A percentile compares a stretch with the other conserved stretches of the same genome.
These are phyloP conservation scores for Polypedilum pembai DNA, from an alignment of 1,140 invertebrate species.

Conservation along the genomic window DNA sequence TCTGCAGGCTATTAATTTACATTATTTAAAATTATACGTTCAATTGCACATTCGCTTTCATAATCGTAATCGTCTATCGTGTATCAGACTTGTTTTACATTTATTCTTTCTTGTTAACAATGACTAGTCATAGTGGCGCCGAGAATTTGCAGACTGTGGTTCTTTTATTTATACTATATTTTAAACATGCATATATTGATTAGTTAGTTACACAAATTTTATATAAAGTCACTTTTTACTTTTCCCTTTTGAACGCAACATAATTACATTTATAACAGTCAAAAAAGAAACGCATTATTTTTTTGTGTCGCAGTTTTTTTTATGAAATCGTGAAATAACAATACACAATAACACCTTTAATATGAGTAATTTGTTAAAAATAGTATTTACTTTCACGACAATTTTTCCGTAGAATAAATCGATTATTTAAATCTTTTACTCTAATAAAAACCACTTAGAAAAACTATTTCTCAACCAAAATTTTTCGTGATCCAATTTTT, in stretches of 20 bases:
- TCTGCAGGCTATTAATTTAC: constrained; percentile 8
- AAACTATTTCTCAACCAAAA: neutral
- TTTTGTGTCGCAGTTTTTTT: too few species aligned
- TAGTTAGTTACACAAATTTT: neutral
- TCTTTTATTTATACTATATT: neutral
- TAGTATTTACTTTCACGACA: neutral
- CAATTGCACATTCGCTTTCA: constrained; percentile 11
- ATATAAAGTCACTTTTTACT: neutral
- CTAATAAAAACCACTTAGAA: neutral
- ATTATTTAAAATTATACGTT: neutral
- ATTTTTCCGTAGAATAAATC: neutral
- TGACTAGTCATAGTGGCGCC: constrained; percentile 15
- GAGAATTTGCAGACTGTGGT: neutral
- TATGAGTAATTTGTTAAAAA: neutral
- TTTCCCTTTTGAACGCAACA: neutral
- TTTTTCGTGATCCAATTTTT: constrained; percentile 25
- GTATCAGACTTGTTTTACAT: neutral
- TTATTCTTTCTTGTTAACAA: constrained; percentile 1
- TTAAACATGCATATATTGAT: neutral
- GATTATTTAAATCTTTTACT: neutral
- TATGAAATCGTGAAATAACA: too few species aligned
- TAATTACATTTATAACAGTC: neutral
- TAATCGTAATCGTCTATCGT: constrained; percentile 1
- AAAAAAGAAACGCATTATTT: neutral
- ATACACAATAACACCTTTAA: neutral